Conservation (phyloP, 2,888 invertebrate genomes). For the Brachyopa scutellaris region DNA sequence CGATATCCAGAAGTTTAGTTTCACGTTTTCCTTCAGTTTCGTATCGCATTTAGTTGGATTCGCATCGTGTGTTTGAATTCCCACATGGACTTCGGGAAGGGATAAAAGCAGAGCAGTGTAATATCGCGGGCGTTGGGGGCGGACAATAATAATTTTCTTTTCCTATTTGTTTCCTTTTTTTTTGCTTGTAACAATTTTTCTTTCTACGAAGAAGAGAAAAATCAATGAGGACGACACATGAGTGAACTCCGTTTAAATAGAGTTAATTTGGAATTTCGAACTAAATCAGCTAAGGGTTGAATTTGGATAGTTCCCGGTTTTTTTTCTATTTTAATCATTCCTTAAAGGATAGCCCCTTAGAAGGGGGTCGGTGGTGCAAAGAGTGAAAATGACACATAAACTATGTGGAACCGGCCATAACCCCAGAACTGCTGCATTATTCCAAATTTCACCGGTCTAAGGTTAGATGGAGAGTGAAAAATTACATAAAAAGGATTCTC, state of each 20-base stretch:
- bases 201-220: slow-evolving; percentile 33
- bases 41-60: slow-evolving; percentile 82
- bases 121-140: slow-evolving; percentile 32
- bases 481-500: slow-evolving; percentile 28
- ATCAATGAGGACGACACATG: slow-evolving; percentile 62
- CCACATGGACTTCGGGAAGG: slow-evolving; percentile 51
- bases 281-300: slow-evolving; percentile 44
- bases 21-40: slow-evolving; percentile 78
- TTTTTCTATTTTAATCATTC: not conserved
- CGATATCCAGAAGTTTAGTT: slow-evolving; percentile 71
- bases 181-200: slow-evolving; percentile 11
- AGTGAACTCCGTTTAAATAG: slow-evolving; percentile 26
- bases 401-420: slow-evolving; percentile 49
- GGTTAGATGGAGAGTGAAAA: not conserved
- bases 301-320: slow-evolving; percentile 4
- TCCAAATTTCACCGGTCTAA: slow-evolving; percentile 41
- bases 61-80: slow-evolving; percentile 76
- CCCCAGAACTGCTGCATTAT: slow-evolving; percentile 43
- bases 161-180: not conserved
- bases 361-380: slow-evolving; percentile 2
- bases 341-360: slow-evolving; percentile 2
- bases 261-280: slow-evolving; percentile 10
- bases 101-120: slow-evolving; percentile 58
- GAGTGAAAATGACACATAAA: slow-evolving; percentile 57
- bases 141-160: slow-evolving; percentile 36